Conservation (phyloP, 30 jellyfish, hydroid and myxozoan species). For the Turritopsis dohrnii region DNA sequence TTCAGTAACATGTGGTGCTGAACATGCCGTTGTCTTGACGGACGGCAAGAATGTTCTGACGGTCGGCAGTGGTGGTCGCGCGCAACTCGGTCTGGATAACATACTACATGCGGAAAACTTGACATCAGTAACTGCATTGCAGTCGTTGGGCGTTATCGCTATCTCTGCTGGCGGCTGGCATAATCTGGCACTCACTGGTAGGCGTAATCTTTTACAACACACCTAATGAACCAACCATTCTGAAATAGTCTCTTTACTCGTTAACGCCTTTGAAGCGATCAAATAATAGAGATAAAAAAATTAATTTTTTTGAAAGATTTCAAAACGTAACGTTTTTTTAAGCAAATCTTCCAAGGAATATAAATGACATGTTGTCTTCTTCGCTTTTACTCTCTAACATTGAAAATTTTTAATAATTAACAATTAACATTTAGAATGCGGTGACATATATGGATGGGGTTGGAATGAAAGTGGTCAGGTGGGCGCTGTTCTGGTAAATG, state of each 20-base stretch:
- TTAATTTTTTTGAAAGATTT: no score
- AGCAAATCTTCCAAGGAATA: no score
- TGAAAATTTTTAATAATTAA: neutral
- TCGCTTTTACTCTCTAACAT: no score
- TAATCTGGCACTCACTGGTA: slow-evolving; percentile 82
- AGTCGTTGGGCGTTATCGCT: slow-evolving; percentile 41
- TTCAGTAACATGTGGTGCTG: slow-evolving; percentile 73
- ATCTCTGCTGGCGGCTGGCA: slow-evolving; percentile 99
- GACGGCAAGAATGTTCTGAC: slow-evolving; percentile 49
- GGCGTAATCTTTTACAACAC: neutral
- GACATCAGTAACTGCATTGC: slow-evolving; percentile 45
- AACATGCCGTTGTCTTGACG: slow-evolving; percentile 58
- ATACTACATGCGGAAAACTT: slow-evolving; percentile 32
- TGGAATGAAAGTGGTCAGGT: slow-evolving; percentile 99
- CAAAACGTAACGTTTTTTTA: no score
- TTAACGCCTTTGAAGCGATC: neutral
- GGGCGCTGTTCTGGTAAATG: slow-evolving; percentile 36
- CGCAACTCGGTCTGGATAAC: slow-evolving; percentile 84
- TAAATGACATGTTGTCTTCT: no score
- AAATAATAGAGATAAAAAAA: no score
- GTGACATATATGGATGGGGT: slow-evolving; percentile 98
- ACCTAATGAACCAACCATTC: neutral
- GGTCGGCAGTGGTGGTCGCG: slow-evolving; percentile 81
- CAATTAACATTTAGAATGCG: slow-evolving; percentile 44
- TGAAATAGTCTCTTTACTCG: neutral